phyloP scores from a whole-genome alignment of 2,888 invertebrate species.

The Entomobrya proxima region DNA sequence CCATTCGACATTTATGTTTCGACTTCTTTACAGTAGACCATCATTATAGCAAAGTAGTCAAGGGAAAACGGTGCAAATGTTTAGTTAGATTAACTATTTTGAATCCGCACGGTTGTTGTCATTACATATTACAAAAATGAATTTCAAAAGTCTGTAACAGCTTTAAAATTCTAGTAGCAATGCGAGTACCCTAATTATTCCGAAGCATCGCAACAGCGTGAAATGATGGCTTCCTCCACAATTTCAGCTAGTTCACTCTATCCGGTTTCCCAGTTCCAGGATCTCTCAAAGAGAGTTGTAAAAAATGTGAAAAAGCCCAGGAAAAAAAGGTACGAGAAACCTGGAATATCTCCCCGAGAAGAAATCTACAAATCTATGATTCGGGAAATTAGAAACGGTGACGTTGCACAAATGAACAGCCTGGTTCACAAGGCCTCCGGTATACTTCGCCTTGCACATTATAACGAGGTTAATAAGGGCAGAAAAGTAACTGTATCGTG shows the following conservation, averaged over 20 bases:
- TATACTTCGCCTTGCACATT: constrained; percentile 49
- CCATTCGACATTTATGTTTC: too few species aligned
- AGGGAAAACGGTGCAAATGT: not conserved
- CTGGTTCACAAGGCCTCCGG: constrained; percentile 60
- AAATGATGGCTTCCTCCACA: not conserved
- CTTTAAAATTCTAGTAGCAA: not conserved
- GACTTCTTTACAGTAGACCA: too few species aligned
- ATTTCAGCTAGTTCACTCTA: not conserved
- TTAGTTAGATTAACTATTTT: too few species aligned
- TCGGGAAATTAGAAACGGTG: constrained; percentile 35
- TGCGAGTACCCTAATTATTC: not conserved
- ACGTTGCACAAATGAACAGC: constrained; percentile 17
- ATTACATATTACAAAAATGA: not conserved
- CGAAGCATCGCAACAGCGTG: not conserved
- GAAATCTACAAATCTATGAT: constrained; percentile 60
- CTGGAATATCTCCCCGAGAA: constrained; percentile 35
- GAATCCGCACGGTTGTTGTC: too few species aligned
- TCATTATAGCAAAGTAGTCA: not conserved
- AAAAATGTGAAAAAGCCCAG: not conserved
- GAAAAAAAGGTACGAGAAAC: not conserved
- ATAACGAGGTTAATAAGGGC: not conserved
- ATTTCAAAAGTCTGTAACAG: not conserved
- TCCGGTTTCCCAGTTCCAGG: constrained; percentile 36
- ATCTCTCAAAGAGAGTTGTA: constrained; percentile 32
- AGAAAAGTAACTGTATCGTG: constrained; percentile 33